phyloP scores from a whole-genome alignment of 2,888 invertebrate genomes.

The Yponomeuta malinellus region DNA sequence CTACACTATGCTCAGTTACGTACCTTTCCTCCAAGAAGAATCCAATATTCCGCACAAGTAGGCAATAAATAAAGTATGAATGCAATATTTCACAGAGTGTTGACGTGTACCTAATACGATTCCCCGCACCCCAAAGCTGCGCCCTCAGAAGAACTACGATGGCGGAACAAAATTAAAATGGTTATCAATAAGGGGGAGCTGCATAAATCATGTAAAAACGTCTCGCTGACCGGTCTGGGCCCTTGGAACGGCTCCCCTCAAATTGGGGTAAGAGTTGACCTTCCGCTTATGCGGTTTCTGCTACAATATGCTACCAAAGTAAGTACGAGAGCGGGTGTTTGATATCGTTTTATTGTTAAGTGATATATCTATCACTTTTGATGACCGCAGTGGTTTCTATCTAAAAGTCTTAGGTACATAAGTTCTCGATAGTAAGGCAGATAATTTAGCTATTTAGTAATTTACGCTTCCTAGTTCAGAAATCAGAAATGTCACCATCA shows the following conservation, averaged over 20 bases:
- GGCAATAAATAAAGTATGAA: conserved; percentile 14
- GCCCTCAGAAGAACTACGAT: background rate
- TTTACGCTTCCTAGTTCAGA: too few species aligned
- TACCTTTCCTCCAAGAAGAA: background rate
- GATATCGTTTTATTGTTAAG: too few species aligned
- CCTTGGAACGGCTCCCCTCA: conserved; percentile 37
- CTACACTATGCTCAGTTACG: too few species aligned
- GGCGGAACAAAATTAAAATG: conserved; percentile 54
- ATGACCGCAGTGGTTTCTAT: too few species aligned
- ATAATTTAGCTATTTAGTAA: too few species aligned
- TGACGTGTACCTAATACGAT: conserved; percentile 11
- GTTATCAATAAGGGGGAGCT: conserved; percentile 53
- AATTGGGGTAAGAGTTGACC: conserved; percentile 1
- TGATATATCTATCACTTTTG: too few species aligned
- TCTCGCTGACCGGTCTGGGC: conserved; percentile 42
- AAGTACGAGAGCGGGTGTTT: too few species aligned
- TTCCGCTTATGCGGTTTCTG: conserved; percentile 4
- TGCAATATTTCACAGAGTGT: conserved; percentile 14
- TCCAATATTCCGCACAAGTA: conserved; percentile 1
- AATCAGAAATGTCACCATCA: too few species aligned
- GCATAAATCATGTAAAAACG: conserved; percentile 58
- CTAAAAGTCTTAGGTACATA: too few species aligned
- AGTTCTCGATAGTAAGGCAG: too few species aligned
- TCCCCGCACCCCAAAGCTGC: conserved; percentile 2
- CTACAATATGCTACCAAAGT: conserved; percentile 4